Conservation (phyloP, 2,888 invertebrate genomes). For the Entomobrya multifasciata region DNA sequence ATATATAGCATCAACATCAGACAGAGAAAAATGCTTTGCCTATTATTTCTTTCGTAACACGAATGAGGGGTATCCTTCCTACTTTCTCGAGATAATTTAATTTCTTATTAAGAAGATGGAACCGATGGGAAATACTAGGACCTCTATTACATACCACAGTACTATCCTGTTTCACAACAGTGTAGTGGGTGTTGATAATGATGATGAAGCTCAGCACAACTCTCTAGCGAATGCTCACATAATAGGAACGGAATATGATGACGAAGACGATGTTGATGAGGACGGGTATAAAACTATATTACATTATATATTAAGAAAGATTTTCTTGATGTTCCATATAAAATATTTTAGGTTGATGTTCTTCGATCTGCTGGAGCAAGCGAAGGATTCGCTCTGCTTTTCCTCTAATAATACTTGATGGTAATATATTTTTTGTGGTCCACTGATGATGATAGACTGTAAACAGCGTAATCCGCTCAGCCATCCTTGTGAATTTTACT, state of each 20-base stretch:
- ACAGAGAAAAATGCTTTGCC: neutral
- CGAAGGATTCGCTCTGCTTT: neutral
- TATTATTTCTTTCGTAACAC: neutral
- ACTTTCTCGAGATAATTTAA: constrained; percentile 48
- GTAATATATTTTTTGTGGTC: constrained; percentile 15
- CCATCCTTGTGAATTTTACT: neutral
- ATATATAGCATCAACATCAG: neutral
- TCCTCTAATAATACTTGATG: neutral
- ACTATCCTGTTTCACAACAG: neutral
- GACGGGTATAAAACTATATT: neutral
- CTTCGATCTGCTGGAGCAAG: neutral
- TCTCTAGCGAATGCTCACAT: neutral
- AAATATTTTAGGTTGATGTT: neutral
- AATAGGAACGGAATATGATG: too few relatives aligned
- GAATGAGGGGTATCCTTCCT: neutral
- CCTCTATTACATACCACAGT: neutral
- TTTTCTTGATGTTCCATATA: neutral
- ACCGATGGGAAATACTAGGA: neutral
- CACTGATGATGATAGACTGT: constrained; percentile 46
- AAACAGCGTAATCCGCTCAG: constrained; percentile 26
- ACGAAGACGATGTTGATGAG: constrained; percentile 16
- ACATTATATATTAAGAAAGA: neutral
- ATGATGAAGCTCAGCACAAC: neutral
- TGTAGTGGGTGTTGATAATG: neutral
- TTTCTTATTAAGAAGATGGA: constrained; percentile 36